A percentile compares a stretch with the other conserved stretches of the same genome.
Conservation (phyloP, 2,113 vertebrate genomes). For the Rhizomys pruinosus region DNA sequence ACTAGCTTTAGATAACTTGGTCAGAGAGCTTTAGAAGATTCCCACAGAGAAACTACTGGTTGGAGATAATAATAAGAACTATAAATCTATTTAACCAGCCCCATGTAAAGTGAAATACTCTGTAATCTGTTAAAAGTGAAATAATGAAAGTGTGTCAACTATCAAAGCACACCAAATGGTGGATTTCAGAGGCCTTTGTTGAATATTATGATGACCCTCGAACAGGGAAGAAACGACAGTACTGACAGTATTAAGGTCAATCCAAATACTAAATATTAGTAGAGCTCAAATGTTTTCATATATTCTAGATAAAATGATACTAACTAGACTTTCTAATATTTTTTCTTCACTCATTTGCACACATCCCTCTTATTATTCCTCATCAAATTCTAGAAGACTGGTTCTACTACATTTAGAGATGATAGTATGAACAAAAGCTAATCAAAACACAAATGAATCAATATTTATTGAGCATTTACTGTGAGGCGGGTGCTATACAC, state of each 20-base stretch:
- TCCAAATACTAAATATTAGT: background rate
- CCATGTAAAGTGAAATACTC: background rate
- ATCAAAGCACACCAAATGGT: background rate
- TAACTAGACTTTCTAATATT: conserved; percentile 48
- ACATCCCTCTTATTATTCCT: conserved; percentile 21
- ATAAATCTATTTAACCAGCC: conserved; percentile 4
- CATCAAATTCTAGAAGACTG: conserved; percentile 35
- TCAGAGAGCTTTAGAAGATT: conserved; percentile 51
- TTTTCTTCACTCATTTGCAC: conserved; percentile 1
- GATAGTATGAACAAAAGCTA: conserved; percentile 4
- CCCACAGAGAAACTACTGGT: conserved; percentile 36
- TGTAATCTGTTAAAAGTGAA: background rate
- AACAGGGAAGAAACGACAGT: background rate
- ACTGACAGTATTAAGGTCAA: background rate
- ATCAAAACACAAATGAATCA: conserved; percentile 27
- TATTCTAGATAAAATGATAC: conserved; percentile 39
- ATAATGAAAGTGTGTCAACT: background rate
- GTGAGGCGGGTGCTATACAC: background rate
- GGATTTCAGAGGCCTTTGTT: background rate
- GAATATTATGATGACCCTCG: background rate
- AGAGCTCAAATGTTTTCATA: conserved; percentile 29
- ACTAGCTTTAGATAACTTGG: conserved; percentile 46
- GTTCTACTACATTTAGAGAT: conserved; percentile 22
- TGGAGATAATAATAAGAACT: conserved; percentile 46
- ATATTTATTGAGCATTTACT: conserved; percentile 14